These are phyloP conservation scores for Heliconius charithonia DNA, from an alignment of 2,888 invertebrate genomes.

Conservation along the genomic window DNA sequence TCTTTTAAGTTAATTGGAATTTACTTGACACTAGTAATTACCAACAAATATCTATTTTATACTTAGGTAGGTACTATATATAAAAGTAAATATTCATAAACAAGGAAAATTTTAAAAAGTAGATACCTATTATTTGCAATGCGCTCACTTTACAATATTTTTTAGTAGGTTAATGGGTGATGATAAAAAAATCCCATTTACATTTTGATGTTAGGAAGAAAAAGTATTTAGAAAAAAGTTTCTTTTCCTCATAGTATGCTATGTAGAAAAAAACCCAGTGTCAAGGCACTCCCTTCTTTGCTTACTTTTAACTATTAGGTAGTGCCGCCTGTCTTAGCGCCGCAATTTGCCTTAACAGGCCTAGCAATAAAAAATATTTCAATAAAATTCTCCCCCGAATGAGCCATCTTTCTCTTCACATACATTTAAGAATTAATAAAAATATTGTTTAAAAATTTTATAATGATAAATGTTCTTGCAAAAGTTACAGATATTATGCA, in stretches of 20 bases:
- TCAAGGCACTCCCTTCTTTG: no score
- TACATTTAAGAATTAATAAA: no score
- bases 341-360: no score
- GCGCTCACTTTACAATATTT: not conserved
- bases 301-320: no score
- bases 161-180: not conserved
- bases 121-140: not conserved
- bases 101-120: constrained; percentile 1
- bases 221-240: not conserved
- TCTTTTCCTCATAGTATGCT: not conserved
- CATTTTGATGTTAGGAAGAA: not conserved
- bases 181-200: not conserved
- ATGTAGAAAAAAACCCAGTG: no score
- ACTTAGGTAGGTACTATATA: not conserved
- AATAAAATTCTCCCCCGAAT: no score
- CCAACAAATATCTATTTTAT: not conserved
- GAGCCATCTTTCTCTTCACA: no score
- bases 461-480: not conserved
- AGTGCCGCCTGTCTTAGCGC: no score
- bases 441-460: not conserved
- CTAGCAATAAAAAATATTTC: no score
- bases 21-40: not conserved
- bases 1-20: not conserved
- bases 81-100: not conserved
- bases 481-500: not conserved